Base-by-base conservation (phyloP, 2,797 vertebrate species). In the Halcyon smyrnensis region DNA sequence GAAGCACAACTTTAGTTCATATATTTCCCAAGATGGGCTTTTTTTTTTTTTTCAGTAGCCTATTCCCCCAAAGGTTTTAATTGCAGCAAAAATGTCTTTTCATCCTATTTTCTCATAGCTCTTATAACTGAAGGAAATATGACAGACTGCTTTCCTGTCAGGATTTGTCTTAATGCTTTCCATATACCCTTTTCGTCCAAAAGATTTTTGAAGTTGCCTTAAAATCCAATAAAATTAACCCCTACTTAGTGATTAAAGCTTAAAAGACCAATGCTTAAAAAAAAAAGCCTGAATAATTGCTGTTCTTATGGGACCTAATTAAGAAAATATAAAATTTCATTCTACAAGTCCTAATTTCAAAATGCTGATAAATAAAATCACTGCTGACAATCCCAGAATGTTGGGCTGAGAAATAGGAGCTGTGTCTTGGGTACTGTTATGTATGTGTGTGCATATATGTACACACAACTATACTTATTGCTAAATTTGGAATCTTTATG, bases 221-320 rank as follows among this genome's bases (percentile, higher is more conserved):
- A 69, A 62, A 95, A 91, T 74, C 57, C 53, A 51, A 43, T 77
- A 59, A 89, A 96, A 91, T 51, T 85, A 94, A 41, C 28, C 27
- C 67, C 13, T 51, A 62, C 45, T 70, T 88, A 67, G 12, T 67
- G 63, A 89, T 54, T 73, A 71, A 19, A 50, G 11, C 21, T 94
- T 54, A 36, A 75, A 96, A 79, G 36, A 64, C 34, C 41, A 80
- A 21, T 77, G 37, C 25, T 88, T 93, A 36, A 87, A 96, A 90
- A 34, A 34, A 95, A 71, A 34, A 34, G 12, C 46, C 60, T 92
- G 62, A 86, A 18, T 54, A 84, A 15, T 81, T 68, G 24, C 9
- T 94, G 27, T 71, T 86, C 93, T 93, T 95, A 60, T 15, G 91
- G 79, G 79, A 96, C 34, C 50, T 80, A 97, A 94, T 95, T 91